These are phyloP conservation scores for Catagonus wagneri DNA, from an alignment of 2,113 vertebrate species.

Conservation along the genomic window DNA sequence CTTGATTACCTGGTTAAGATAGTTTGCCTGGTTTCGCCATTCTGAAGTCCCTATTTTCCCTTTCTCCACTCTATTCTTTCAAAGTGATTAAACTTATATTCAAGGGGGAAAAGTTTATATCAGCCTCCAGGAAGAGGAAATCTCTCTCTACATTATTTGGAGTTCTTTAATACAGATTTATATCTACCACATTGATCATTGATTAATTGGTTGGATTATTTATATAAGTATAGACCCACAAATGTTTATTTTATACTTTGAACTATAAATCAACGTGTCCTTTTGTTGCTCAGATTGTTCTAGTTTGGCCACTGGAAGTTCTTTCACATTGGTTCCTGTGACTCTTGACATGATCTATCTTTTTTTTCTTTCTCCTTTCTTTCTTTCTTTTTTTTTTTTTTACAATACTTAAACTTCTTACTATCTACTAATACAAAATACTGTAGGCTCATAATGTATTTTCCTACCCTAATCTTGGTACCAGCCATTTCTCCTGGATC, in stretches of 20 bases:
- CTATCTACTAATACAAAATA: neutral
- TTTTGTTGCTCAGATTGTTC: neutral
- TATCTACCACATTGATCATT: neutral
- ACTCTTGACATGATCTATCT: neutral
- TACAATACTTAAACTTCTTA: neutral
- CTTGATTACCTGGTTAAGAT: neutral
- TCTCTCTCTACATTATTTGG: neutral
- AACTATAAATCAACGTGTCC: neutral
- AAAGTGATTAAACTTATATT: neutral
- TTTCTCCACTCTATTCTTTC: neutral
- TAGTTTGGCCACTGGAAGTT: neutral
- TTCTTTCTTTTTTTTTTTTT: neutral
- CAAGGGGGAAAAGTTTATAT: neutral
- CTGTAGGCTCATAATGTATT: neutral
- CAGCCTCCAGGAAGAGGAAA: neutral
- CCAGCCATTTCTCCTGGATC: neutral
- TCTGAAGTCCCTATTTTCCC: neutral
- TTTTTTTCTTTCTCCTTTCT: neutral
- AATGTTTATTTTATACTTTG: neutral
- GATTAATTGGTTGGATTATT: neutral
- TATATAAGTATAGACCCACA: neutral
- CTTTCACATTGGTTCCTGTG: neutral
- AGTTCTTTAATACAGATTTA: constrained; percentile 21
- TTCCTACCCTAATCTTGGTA: neutral
- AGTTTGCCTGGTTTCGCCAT: neutral